Percentiles rank a stretch among this genome's conserved stretches.
Evolutionary conservation across 2,113 vertebrate species (phyloP).

Genomic region (Rafetus swinhoei): DNA sequence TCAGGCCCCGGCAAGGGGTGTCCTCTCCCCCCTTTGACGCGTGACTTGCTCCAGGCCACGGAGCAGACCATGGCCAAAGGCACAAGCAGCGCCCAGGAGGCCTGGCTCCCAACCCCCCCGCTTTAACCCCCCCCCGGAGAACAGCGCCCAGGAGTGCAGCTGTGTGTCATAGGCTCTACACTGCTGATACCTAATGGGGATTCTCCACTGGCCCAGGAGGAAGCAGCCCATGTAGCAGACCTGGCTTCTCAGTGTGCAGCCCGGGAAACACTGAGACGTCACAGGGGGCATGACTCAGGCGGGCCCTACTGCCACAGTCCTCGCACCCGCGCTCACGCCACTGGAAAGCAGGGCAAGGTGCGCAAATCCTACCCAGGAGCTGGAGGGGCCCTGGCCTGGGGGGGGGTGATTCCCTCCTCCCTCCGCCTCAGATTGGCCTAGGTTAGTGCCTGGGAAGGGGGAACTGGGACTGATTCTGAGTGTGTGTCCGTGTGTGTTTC

Average conservation of each 20-base stretch:
- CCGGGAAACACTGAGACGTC: not conserved
- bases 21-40: not conserved
- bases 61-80: not conserved
- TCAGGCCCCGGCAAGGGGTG: no score
- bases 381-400: not conserved
- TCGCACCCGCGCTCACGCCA: not conserved
- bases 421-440: not conserved
- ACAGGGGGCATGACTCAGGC: not conserved
- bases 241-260: not conserved
- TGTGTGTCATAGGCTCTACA: not conserved
- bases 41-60: no score
- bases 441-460: not conserved
- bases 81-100: not conserved
- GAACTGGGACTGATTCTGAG: not conserved
- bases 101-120: not conserved
- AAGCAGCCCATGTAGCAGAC: not conserved
- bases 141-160: not conserved
- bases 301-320: not conserved
- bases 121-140: not conserved
- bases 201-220: not conserved
- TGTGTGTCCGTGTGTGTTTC: no score
- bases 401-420: not conserved
- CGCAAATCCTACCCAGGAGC: not conserved
- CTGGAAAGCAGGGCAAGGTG: not conserved
- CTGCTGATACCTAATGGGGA: not conserved